These are phyloP conservation scores for Dicrostonyx torquatus DNA, from an alignment of 2,797 vertebrate species.

Conservation along the genomic window DNA sequence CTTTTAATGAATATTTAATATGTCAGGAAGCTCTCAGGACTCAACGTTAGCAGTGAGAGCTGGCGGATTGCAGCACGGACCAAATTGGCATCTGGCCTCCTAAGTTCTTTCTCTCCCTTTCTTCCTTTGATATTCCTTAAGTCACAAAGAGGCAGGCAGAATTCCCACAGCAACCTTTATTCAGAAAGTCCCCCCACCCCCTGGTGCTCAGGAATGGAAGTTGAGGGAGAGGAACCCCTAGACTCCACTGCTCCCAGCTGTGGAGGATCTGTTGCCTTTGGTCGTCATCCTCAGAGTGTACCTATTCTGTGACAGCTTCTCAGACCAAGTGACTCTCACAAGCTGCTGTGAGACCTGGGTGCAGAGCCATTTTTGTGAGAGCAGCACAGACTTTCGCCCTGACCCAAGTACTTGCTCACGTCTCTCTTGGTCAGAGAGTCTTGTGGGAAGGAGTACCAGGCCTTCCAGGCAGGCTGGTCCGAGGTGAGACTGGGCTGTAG, in stretches of 20 bases:
- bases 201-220: neutral
- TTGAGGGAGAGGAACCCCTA: neutral
- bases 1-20: slow-evolving; percentile 78
- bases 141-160: neutral
- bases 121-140: slow-evolving; percentile 41
- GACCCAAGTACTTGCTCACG: neutral
- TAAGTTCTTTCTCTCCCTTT: slow-evolving; percentile 24
- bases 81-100: slow-evolving; percentile 45
- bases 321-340: neutral
- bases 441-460: neutral
- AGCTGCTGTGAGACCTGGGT: neutral
- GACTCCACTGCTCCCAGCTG: neutral
- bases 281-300: neutral
- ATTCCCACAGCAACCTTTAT: neutral
- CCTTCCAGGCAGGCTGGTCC: neutral
- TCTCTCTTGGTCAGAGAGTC: neutral
- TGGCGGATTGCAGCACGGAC: slow-evolving; percentile 38
- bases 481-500: neutral
- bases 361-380: neutral
- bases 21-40: slow-evolving; percentile 46
- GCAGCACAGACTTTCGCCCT: neutral
- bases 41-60: slow-evolving; percentile 33
- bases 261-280: neutral
- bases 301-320: neutral
- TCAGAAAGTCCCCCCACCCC: neutral